phyloP scores from a whole-genome alignment of 2,888 invertebrate species.

The Cosmopolites sordidus region DNA sequence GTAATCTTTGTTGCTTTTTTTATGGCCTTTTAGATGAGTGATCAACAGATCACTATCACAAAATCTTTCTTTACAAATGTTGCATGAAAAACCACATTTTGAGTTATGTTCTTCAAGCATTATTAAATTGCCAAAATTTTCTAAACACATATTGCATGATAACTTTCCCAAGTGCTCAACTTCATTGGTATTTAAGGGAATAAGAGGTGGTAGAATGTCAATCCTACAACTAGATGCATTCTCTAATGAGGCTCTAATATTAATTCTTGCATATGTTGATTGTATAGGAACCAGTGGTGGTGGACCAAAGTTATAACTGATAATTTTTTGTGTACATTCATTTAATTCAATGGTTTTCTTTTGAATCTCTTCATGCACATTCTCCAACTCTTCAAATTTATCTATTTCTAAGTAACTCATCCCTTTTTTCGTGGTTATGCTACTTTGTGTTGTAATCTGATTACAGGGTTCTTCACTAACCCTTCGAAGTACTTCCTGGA shows the following conservation, averaged over 20 bases:
- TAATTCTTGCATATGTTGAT: slow-evolving; percentile 29
- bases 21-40: slow-evolving; percentile 43
- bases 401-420: neutral
- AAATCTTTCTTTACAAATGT: slow-evolving; percentile 44
- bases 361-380: neutral
- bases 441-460: neutral
- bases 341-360: neutral
- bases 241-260: slow-evolving; percentile 8
- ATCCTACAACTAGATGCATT: no score
- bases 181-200: slow-evolving; percentile 27
- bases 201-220: slow-evolving; percentile 4
- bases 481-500: neutral
- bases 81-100: slow-evolving; percentile 39
- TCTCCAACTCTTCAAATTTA: neutral
- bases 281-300: slow-evolving; percentile 42
- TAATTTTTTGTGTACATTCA: neutral
- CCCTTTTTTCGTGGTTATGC: neutral
- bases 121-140: slow-evolving; percentile 37
- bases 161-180: slow-evolving; percentile 30
- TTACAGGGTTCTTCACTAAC: neutral
- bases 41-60: slow-evolving; percentile 41
- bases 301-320: slow-evolving; percentile 28
- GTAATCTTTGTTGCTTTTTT: slow-evolving; percentile 43
- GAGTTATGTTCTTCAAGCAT: slow-evolving; percentile 38
- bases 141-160: slow-evolving; percentile 37